These are phyloP conservation scores for Leptinotarsa lineolata DNA, from an alignment of 1,140 invertebrate genomes.

Conservation along the genomic window DNA sequence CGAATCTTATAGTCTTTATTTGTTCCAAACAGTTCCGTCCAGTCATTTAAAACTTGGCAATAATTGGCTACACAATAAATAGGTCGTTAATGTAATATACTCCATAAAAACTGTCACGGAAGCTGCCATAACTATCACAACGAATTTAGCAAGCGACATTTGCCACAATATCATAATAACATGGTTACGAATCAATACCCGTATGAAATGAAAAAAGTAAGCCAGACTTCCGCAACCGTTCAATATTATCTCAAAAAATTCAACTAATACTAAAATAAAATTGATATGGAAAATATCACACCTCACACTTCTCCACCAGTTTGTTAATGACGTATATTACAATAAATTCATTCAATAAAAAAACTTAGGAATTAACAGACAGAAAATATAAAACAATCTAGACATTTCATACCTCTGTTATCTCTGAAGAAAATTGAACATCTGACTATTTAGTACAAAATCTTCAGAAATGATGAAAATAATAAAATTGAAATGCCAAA, in stretches of 20 bases:
- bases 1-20: constrained; percentile 6
- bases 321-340: background rate
- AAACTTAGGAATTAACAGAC: background rate
- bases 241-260: background rate
- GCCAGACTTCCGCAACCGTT: background rate
- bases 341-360: constrained; percentile 4
- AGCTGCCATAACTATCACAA: background rate
- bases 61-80: constrained; percentile 8
- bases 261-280: constrained; percentile 6
- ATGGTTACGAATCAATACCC: constrained; percentile 2
- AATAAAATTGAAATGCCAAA: too few species aligned
- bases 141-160: background rate
- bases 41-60: background rate
- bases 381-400: background rate
- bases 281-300: constrained; percentile 8
- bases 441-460: too few species aligned
- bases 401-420: background rate
- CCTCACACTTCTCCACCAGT: background rate
- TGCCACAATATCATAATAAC: background rate
- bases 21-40: constrained; percentile 4
- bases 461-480: too few species aligned
- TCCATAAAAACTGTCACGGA: background rate
- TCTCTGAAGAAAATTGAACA: too few species aligned
- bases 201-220: background rate
- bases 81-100: background rate